Evolutionary conservation across 2,113 vertebrate genomes (phyloP), one percentile per base, ranked within the genome.

Genomic region (Odocoileus virginianus): DNA sequence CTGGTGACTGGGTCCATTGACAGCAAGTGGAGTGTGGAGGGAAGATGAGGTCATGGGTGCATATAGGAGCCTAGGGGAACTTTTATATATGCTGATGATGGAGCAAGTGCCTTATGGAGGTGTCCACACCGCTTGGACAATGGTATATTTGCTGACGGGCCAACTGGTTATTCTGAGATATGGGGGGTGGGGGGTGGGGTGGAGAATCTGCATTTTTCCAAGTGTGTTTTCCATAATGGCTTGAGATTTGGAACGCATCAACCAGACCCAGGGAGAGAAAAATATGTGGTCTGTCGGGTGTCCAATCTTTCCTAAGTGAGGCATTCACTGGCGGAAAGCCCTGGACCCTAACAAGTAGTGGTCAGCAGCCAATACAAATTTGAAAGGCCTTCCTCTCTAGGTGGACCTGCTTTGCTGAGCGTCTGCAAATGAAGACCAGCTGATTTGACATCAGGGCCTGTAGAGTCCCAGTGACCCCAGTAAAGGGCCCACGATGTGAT

Each of bases 241-340:
- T 94, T 27, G 36, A 74, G 84, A 87, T 96, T 84, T 95, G 96
- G 96, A 93, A 89, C 0, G 0, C 81, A 54, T 2, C 3, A 92
- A 30, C 58, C 27, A 54, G 58, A 78, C 60, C 40, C 60, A n/a
- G 93, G 71, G 96, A 92, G 94, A 95, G 92, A 90, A 17, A 88
- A 95, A 91, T 84, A 67, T 40, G 92, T 82, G 91, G 61, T 96
- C 93, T 96, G 96, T 92, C 17, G 1, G 12, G 92, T 11, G 55
- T 67, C 96, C 79, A 30, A 12, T 79, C 81, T 92, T 74, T 89
- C 91, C 93, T 67, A n/a, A 89, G 91, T 5, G 71, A 96, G 82
- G 96, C 87, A 10, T 74, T 82, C 87, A 13, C 58, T 87, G 95
- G 82, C 45, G 74, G 9, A 21, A 30, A 89, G 82, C 94, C 83